Evolutionary conservation across 2,888 invertebrate species (phyloP).

Genomic region (Cremastinae sp.): DNA sequence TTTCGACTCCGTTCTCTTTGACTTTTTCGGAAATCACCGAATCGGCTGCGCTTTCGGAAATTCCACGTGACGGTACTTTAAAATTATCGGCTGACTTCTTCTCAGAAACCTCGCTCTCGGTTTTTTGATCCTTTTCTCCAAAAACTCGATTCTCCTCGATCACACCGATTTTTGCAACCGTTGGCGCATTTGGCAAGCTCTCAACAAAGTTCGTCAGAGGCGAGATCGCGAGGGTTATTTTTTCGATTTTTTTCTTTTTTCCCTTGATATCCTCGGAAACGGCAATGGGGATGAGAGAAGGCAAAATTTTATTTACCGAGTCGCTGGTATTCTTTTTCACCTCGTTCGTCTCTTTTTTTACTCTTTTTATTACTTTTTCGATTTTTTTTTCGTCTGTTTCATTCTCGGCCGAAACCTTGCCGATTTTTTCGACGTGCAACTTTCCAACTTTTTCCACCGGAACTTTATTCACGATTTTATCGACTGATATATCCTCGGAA

Average conservation of each 20-base stretch:
- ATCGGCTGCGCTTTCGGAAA: slow-evolving; percentile 1
- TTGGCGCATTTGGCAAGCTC: slow-evolving; percentile 71
- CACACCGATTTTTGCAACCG: slow-evolving; percentile 61
- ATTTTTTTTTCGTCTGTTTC: slow-evolving; percentile 7
- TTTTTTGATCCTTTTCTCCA: slow-evolving; percentile 19
- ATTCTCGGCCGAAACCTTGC: background rate
- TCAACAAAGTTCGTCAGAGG: slow-evolving; percentile 29
- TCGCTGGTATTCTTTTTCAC: background rate
- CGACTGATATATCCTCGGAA: background rate
- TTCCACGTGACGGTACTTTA: background rate
- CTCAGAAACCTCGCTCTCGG: slow-evolving; percentile 25
- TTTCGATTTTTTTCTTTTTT: slow-evolving; percentile 24
- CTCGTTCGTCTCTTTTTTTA: slow-evolving; percentile 32
- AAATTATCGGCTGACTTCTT: slow-evolving; percentile 34
- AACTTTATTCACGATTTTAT: background rate
- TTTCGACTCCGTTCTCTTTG: background rate
- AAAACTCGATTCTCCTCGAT: slow-evolving; percentile 1
- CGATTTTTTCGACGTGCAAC: background rate
- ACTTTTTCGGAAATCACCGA: too few relatives aligned
- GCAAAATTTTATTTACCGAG: slow-evolving; percentile 15
- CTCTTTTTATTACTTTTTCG: slow-evolving; percentile 19
- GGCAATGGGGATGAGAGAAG: background rate
- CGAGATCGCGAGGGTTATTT: slow-evolving; percentile 20
- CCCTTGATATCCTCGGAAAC: slow-evolving; percentile 19
- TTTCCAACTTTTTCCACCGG: background rate